Conservation (phyloP, 2,888 invertebrate species). For the Resseliella maxima region DNA sequence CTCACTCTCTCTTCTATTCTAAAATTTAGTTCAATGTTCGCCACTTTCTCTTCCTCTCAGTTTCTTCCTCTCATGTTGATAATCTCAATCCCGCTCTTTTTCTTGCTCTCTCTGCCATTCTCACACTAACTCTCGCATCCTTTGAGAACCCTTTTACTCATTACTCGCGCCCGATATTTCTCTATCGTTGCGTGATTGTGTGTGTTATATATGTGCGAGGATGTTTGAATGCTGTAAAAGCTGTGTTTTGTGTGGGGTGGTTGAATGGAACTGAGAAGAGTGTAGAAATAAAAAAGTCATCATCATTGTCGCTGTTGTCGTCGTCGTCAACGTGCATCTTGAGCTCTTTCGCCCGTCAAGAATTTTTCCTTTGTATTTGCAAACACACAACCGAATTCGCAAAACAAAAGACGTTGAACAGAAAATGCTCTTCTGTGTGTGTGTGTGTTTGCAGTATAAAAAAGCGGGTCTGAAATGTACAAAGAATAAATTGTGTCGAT, state of each 20-base stretch:
- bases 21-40: no score
- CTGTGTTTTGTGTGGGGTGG: background rate
- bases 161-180: constrained; percentile 45
- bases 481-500: constrained; percentile 43
- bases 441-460: background rate
- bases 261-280: background rate
- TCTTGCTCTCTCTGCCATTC: no score
- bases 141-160: constrained; percentile 42
- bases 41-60: no score
- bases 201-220: background rate
- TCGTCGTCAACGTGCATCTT: background rate
- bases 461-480: background rate
- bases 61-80: no score
- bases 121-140: background rate
- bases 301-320: background rate
- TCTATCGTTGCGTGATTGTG: background rate
- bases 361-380: background rate
- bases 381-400: background rate
- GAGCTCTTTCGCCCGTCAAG: background rate
- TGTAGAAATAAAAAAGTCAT: background rate
- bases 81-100: no score
- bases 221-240: background rate
- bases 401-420: constrained; percentile 15
- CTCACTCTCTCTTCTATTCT: no score
- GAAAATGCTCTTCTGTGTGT: background rate